Percentiles rank a stretch among this genome's conserved stretches.
These are phyloP conservation scores for Folsomia manolachei DNA, from an alignment of 2,888 invertebrate species.

Conservation along the genomic window DNA sequence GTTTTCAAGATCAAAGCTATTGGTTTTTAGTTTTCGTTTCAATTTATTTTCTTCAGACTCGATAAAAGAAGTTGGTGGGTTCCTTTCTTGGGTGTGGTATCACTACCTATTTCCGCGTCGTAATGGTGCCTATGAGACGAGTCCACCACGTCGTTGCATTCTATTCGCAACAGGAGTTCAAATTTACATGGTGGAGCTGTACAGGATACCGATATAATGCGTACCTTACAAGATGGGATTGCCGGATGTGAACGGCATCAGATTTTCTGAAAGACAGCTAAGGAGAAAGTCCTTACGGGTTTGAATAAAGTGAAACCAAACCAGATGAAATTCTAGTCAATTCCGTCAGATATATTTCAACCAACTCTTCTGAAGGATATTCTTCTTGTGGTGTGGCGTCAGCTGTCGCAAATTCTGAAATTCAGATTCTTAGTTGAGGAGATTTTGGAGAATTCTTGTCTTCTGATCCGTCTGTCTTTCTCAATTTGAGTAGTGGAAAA, in stretches of 20 bases:
- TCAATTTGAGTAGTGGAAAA: no score
- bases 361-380: no score
- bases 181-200: no score
- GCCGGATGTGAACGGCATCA: neutral
- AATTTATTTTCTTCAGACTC: neutral
- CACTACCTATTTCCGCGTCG: neutral
- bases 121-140: neutral
- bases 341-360: no score
- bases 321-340: neutral
- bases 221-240: no score
- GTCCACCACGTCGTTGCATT: neutral
- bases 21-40: neutral
- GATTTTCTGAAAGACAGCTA: no score
- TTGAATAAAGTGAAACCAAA: neutral
- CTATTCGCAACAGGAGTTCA: neutral
- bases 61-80: neutral
- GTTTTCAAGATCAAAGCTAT: constrained; percentile 2
- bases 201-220: no score
- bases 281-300: neutral
- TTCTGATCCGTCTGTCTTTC: neutral
- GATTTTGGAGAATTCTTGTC: neutral
- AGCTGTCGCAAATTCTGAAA: neutral
- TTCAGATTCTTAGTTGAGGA: neutral
- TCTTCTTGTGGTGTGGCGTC: neutral
- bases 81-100: neutral